Evolutionary conservation across 2,113 vertebrate genomes (phyloP).

Genomic region (Megaceryle torquata): DNA sequence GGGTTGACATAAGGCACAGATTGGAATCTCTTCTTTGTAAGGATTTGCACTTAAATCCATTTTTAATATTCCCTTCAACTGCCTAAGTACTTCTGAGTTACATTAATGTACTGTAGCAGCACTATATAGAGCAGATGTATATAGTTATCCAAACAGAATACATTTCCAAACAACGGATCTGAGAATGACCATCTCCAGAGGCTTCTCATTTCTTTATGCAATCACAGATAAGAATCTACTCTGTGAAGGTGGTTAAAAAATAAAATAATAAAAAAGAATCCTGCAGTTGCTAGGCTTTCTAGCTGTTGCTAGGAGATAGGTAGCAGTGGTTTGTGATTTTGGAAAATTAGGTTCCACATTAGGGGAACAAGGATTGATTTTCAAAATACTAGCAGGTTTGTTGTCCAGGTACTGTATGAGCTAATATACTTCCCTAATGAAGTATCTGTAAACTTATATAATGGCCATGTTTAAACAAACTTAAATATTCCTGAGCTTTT

Average conservation of each 20-base stretch:
- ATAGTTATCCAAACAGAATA: background rate
- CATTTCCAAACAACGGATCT: background rate
- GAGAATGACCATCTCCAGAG: background rate
- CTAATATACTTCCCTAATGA: background rate
- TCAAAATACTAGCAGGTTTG: background rate
- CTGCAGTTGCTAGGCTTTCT: background rate
- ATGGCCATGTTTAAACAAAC: background rate
- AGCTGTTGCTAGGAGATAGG: slow-evolving; percentile 12
- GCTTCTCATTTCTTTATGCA: background rate
- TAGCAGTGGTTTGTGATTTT: background rate
- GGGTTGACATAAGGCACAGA: background rate
- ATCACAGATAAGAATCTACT: background rate
- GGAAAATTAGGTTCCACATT: background rate
- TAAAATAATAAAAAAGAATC: background rate
- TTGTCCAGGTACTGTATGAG: background rate
- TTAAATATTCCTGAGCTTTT: background rate
- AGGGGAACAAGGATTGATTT: background rate
- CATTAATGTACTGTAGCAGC: background rate
- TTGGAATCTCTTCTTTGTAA: background rate
- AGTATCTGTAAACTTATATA: background rate
- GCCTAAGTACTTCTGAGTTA: background rate
- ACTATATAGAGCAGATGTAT: background rate
- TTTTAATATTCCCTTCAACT: background rate
- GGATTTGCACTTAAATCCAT: background rate
- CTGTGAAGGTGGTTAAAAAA: background rate